phyloP scores from a whole-genome alignment of 1,140 invertebrate genomes.

The Stenopsyche tienmushanensis region DNA sequence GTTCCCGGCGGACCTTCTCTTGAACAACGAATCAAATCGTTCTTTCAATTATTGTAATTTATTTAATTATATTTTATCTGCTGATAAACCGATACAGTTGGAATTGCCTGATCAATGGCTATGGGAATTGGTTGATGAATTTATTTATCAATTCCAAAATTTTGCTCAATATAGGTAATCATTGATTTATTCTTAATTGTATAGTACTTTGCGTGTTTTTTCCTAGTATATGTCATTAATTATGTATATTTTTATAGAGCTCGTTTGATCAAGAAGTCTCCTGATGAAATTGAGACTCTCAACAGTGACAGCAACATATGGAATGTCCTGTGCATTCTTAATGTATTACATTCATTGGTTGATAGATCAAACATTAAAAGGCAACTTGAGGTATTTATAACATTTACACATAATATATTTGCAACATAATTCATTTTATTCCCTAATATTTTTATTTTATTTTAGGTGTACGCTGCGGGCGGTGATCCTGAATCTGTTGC shows the following conservation, averaged over 20 bases:
- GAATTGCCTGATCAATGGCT: constrained; percentile 98
- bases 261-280: constrained; percentile 80
- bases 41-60: constrained; percentile 98
- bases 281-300: constrained; percentile 81
- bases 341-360: constrained; percentile 96
- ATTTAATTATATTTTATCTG: constrained; percentile 93
- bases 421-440: no score
- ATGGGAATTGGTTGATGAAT: constrained; percentile 99
- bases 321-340: constrained; percentile 97
- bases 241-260: constrained; percentile 56
- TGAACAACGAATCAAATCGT: constrained; percentile 92
- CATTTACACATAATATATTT: constrained; percentile 1
- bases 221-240: neutral
- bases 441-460: no score
- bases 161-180: constrained; percentile 84
- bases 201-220: neutral
- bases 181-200: neutral
- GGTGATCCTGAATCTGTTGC: constrained; percentile 95
- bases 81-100: constrained; percentile 84
- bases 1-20: constrained; percentile 83
- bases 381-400: constrained; percentile 79
- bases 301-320: constrained; percentile 88
- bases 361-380: constrained; percentile 98
- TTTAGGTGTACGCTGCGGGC: constrained; percentile 59
- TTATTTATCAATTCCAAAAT: constrained; percentile 94